Base-by-base conservation (phyloP, 1,140 invertebrate species). In the Camponotus vicinus region DNA sequence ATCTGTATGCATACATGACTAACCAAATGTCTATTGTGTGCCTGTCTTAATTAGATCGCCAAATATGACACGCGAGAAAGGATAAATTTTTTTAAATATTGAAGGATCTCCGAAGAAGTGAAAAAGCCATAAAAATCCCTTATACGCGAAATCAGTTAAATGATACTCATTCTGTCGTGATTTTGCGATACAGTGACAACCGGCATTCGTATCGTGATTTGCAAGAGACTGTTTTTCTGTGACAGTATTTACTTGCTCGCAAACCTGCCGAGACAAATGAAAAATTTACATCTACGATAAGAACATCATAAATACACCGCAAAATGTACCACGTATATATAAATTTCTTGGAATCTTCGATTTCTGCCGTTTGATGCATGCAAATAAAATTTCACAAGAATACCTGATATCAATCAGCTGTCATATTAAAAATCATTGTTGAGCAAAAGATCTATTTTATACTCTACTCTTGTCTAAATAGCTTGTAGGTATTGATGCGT, bases 211-310 rank as follows among this genome's bases (percentile, higher is more conserved):
- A 52, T n/a, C 42, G 15, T 90, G 90, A 91, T 66, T 86, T 83
- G 79, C 87, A 87, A 70, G 78, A 88, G 84, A 86, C 57, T n/a
- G 52, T 66, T 34, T 40, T 18, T n/a, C 15, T 32, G 49, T 18
- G 3, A 3, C 57, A 49, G 55, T 71, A 73, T 63, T 67, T 52
- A 57, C 42, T 11, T 64, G 45, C 78, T 75, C 59, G 40, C 90
- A 88, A 90, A 91, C 70, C 66, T 32, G 61, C 42, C 61, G 55
- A 86, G 73, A 61, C 71, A 64, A 86, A 79, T 45, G 80, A 87
- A 89, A 52, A 90, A 89, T 90, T 90, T 90, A 90, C 85, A 45
- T 86, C 77, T 67, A 61, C 18, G 89, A 90, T 90, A 90, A 90
- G 79, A 49, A 9, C 13, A 70, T 49, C 75, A 67, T 90, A 90